A percentile compares a stretch with the other conserved stretches of the same genome.
phyloP scores from a whole-genome alignment of 2,888 invertebrate genomes.

The Epinotia brunnichana region DNA sequence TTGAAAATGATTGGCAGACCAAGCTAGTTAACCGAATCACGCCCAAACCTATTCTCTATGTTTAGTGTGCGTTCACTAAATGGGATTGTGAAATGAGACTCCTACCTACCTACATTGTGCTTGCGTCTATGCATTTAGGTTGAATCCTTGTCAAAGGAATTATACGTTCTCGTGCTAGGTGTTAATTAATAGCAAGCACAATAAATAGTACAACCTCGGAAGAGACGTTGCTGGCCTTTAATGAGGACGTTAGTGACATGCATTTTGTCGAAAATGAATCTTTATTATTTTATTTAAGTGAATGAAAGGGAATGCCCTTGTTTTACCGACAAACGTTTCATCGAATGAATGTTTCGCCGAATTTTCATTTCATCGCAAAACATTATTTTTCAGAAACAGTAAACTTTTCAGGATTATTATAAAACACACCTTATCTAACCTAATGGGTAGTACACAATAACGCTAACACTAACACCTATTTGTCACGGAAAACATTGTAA shows the following conservation, averaged over 20 bases:
- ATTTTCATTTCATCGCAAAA: too few species aligned
- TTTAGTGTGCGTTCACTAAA: constrained; percentile 4
- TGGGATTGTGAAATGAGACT: not conserved
- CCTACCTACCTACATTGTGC: not conserved
- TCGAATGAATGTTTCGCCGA: too few species aligned
- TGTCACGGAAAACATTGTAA: too few species aligned
- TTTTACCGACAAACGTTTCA: too few species aligned
- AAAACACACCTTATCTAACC: too few species aligned
- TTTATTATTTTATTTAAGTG: too few species aligned
- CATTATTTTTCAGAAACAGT: too few species aligned
- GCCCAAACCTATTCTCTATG: not conserved
- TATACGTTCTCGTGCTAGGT: not conserved
- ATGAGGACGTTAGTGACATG: not conserved
- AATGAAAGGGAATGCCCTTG: too few species aligned
- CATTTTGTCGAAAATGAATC: not conserved
- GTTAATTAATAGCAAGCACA: not conserved
- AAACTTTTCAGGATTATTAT: too few species aligned
- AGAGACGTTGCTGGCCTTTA: not conserved
- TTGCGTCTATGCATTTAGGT: constrained; percentile 8
- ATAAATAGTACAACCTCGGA: not conserved
- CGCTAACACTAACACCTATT: too few species aligned
- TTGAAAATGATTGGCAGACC: not conserved
- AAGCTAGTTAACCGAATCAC: not conserved
- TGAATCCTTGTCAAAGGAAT: constrained; percentile 3
- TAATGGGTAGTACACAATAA: too few species aligned